Percentiles rank a stretch among this genome's conserved stretches.
phyloP scores from a whole-genome alignment of 2,888 invertebrate genomes.

The Papilio elwesi region DNA sequence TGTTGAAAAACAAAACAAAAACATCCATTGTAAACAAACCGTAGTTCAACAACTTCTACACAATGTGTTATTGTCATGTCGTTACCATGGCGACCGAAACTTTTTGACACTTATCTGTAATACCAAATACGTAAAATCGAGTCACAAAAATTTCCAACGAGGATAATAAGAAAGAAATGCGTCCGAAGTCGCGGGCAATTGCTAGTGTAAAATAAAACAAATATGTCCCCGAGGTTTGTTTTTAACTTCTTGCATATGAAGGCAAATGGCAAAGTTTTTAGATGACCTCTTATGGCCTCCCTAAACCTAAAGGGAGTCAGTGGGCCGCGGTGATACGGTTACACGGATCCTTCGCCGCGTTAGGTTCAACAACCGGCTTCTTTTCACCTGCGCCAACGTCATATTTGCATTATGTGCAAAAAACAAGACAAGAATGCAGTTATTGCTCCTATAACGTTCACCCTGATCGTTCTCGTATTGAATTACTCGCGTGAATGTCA shows the following conservation, averaged over 20 bases:
- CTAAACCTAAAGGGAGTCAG: slow-evolving; percentile 28
- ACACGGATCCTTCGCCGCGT: slow-evolving; percentile 3
- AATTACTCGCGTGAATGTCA: slow-evolving; percentile 8
- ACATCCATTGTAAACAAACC: neutral
- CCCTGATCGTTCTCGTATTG: slow-evolving; percentile 1
- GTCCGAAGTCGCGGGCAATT: too few species aligned
- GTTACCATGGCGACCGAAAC: too few species aligned
- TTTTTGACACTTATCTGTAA: too few species aligned
- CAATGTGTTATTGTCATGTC: too few species aligned
- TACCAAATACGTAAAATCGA: too few species aligned
- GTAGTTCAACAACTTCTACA: neutral
- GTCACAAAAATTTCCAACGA: too few species aligned
- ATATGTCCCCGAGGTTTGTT: neutral
- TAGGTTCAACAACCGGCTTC: slow-evolving; percentile 20
- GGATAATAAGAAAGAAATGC: too few species aligned
- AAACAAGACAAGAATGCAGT: slow-evolving; percentile 7
- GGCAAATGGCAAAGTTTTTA: slow-evolving; percentile 13
- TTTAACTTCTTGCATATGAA: neutral
- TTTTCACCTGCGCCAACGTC: neutral
- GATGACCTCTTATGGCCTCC: slow-evolving; percentile 21
- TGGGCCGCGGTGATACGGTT: slow-evolving; percentile 26
- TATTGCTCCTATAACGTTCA: slow-evolving; percentile 2
- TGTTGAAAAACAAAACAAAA: neutral
- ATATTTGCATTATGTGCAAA: slow-evolving; percentile 3
- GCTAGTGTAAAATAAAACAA: neutral